These are phyloP conservation scores for Gandaritis pyraliata DNA, from an alignment of 2,888 invertebrate genomes.

Conservation along the genomic window DNA sequence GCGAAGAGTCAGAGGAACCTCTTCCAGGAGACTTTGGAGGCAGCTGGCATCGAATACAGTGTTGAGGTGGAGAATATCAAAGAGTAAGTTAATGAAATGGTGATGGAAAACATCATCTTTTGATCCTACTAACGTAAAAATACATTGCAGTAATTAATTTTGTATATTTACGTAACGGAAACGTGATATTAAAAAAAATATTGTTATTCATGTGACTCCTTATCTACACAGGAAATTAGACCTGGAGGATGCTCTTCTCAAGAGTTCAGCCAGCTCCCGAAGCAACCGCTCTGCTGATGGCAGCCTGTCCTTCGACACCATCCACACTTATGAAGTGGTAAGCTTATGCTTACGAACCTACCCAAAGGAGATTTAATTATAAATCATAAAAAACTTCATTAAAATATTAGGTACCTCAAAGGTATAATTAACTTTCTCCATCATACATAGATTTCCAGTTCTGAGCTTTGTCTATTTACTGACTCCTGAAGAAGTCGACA, in stretches of 20 bases:
- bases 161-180: too few species aligned
- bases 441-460: too few species aligned
- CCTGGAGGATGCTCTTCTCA: conserved; percentile 57
- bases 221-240: conserved; percentile 49
- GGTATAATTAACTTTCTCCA: too few species aligned
- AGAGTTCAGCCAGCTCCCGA: conserved; percentile 45
- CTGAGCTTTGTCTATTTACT: too few species aligned
- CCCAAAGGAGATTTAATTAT: neutral
- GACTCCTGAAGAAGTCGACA: too few species aligned
- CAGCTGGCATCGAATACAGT: conserved; percentile 49
- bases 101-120: too few species aligned
- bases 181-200: too few species aligned
- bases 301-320: conserved; percentile 54
- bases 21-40: conserved; percentile 51
- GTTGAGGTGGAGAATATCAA: conserved; percentile 59
- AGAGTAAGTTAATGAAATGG: conserved; percentile 55
- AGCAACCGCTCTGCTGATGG: conserved; percentile 46
- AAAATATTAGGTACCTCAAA: too few species aligned
- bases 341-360: neutral
- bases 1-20: conserved; percentile 45
- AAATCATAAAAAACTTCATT: too few species aligned
- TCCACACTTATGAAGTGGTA: conserved; percentile 60
- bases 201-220: too few species aligned
- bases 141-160: too few species aligned
- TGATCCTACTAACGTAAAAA: too few species aligned